phyloP scores from a whole-genome alignment of 1,140 invertebrate genomes.

The Drosophila jambulina region DNA sequence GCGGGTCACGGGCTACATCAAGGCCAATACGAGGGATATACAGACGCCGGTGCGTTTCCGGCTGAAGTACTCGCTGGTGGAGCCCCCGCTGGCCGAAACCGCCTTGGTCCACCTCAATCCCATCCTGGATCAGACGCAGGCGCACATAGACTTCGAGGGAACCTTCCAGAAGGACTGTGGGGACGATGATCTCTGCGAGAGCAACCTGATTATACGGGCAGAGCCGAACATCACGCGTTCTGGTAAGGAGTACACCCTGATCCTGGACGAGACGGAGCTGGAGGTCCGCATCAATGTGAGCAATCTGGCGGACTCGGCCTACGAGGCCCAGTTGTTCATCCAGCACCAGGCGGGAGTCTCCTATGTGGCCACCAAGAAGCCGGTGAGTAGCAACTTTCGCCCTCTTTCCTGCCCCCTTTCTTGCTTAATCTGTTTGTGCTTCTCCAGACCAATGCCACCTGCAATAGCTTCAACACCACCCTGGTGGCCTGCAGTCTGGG shows the following conservation, averaged over 20 bases:
- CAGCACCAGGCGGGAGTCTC: constrained; percentile 91
- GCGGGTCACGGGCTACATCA: constrained; percentile 91
- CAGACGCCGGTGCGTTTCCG: constrained; percentile 94
- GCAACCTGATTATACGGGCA: constrained; percentile 91
- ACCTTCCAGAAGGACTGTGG: constrained; percentile 98
- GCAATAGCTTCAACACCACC: constrained; percentile 90
- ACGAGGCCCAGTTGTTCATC: constrained; percentile 94
- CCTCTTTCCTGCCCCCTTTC: too few species aligned
- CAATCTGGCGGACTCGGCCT: constrained; percentile 95
- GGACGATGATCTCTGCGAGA: constrained; percentile 94
- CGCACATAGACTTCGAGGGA: constrained; percentile 92
- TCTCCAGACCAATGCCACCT: constrained; percentile 87
- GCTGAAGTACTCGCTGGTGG: constrained; percentile 92
- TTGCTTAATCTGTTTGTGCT: too few species aligned
- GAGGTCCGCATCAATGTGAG: constrained; percentile 90
- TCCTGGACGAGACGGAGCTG: constrained; percentile 92
- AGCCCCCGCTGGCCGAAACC: constrained; percentile 88
- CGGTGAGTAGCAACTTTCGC: constrained; percentile 45
- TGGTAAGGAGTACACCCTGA: constrained; percentile 86
- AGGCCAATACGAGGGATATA: constrained; percentile 93
- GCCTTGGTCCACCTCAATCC: constrained; percentile 92
- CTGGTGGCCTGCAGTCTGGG: constrained; percentile 93
- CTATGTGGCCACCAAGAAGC: constrained; percentile 90
- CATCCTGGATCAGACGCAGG: constrained; percentile 95
- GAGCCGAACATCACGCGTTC: constrained; percentile 87